Evolutionary conservation across 2,797 vertebrate genomes (phyloP).

Genomic region (Craterocephalus amniculus): DNA sequence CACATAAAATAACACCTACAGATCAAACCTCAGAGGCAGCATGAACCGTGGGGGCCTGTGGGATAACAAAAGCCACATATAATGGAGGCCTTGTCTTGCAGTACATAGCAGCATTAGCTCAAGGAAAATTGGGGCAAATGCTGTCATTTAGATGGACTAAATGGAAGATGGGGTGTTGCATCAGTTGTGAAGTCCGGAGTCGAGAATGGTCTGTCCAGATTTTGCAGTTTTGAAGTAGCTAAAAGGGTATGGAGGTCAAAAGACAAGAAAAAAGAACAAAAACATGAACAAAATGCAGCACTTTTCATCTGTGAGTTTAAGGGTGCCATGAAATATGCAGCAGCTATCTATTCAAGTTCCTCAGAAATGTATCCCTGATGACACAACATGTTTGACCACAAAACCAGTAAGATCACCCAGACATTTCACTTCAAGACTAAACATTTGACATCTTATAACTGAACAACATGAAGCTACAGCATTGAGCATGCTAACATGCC

Average conservation of each 20-base stretch:
- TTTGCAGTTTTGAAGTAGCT: neutral
- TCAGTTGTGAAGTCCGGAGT: neutral
- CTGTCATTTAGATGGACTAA: conserved; percentile 18
- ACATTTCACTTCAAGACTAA: too few relatives aligned
- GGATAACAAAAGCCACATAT: conserved; percentile 10
- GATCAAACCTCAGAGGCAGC: conserved; percentile 37
- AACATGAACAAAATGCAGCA: neutral
- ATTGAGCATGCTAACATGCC: too few relatives aligned
- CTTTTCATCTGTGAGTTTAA: too few relatives aligned
- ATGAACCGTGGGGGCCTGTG: conserved; percentile 3
- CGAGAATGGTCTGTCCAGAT: neutral
- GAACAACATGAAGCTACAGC: too few relatives aligned
- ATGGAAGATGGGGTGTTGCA: neutral
- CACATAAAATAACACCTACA: conserved; percentile 58
- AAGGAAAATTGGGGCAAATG: conserved; percentile 2
- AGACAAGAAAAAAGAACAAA: neutral
- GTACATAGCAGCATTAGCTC: conserved; percentile 13
- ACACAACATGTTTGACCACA: too few relatives aligned
- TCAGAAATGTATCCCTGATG: too few relatives aligned
- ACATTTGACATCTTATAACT: too few relatives aligned
- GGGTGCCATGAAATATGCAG: neutral
- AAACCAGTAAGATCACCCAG: neutral
- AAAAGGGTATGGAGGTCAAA: neutral
- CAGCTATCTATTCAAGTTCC: too few relatives aligned
- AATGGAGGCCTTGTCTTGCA: conserved; percentile 52